Evolutionary conservation across 2,113 vertebrate species (phyloP), one percentile per base, ranked within the genome.

Genomic region (Colistium nudipinnis): DNA sequence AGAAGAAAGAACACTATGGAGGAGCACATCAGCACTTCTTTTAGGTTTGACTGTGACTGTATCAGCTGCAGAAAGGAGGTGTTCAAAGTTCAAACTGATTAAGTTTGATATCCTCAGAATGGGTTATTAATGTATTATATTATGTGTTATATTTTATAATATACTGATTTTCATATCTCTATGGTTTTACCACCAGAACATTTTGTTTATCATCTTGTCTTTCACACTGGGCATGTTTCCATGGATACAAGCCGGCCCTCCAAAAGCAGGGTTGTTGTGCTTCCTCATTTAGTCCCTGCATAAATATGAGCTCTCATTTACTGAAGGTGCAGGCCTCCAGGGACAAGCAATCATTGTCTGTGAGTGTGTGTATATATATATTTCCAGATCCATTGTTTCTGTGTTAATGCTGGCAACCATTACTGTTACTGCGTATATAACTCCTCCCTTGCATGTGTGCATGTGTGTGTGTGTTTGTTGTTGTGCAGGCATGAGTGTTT

Each of bases 181-280:
- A 1, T 53, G 62, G 78, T 71, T 54, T 54, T 61, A 35, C 45
- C 49, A 63, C 41, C 19, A 20, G 72, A 68, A 85, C 82, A 82
- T 88, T 84, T 73, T 69, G 51, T 85, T 62, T 76, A 63, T 72
- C 71, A 56, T 85, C 83, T 76, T 9, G 44, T 55, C 57, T 70
- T 74, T 88, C 81, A 85, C 3, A 25, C 72, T 28, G 36, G 63
- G 74, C 71, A 51, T 39, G 88, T 90, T 87, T 66, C 88, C 80
- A 90, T 86, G 85, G 82, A 35, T 35, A 85, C 83, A 1, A 0
- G 30, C 74, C 19, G 76, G 86, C 83, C 74, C 71, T 74, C 45
- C 63, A 38, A 76, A 85, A 70, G 78, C 80, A 6, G 67, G 48
- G 70, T 60, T 65, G 74, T 79, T 70, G 51, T 67, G 53, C 64